Percentiles rank a stretch among this genome's conserved stretches.
Evolutionary conservation across 2,888 invertebrate species (phyloP).

Genomic region (Cephus sareptanus): DNA sequence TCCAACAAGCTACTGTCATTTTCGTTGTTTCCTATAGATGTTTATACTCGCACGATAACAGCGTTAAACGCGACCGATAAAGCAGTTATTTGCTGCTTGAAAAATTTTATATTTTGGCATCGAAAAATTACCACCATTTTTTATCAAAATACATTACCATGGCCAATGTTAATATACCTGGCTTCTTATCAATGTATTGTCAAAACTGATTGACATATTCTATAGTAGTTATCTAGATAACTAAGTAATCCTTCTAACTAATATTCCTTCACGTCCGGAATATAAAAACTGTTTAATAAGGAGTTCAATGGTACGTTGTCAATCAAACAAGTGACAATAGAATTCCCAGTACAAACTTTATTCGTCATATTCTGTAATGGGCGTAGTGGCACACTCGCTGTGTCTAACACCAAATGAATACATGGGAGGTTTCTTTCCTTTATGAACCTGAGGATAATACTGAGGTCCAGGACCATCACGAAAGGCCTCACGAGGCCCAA

Average conservation of each 20-base stretch:
- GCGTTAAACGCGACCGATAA: too few relatives aligned
- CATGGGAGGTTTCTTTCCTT: slow-evolving; percentile 44
- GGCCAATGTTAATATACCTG: too few relatives aligned
- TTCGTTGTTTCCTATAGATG: too few relatives aligned
- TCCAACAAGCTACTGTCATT: too few relatives aligned
- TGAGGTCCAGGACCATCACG: slow-evolving; percentile 50
- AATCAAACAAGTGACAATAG: slow-evolving; percentile 10
- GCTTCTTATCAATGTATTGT: background rate
- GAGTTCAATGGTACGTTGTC: background rate
- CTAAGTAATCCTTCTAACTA: too few relatives aligned
- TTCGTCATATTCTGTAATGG: slow-evolving; percentile 71
- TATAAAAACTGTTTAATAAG: too few relatives aligned
- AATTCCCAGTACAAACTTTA: slow-evolving; percentile 15
- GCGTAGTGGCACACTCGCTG: slow-evolving; percentile 69
- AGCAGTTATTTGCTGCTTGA: too few relatives aligned
- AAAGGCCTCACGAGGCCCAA: slow-evolving; percentile 12
- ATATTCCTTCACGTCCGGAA: too few relatives aligned
- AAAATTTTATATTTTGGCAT: too few relatives aligned
- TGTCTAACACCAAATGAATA: slow-evolving; percentile 74
- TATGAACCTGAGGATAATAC: slow-evolving; percentile 41
- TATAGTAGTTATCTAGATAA: slow-evolving; percentile 11
- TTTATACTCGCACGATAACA: too few relatives aligned
- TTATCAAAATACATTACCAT: too few relatives aligned
- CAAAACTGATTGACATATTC: background rate
- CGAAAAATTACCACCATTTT: too few relatives aligned